Base-by-base conservation (phyloP, 2,797 vertebrate species). In the Sebastes cheni region DNA sequence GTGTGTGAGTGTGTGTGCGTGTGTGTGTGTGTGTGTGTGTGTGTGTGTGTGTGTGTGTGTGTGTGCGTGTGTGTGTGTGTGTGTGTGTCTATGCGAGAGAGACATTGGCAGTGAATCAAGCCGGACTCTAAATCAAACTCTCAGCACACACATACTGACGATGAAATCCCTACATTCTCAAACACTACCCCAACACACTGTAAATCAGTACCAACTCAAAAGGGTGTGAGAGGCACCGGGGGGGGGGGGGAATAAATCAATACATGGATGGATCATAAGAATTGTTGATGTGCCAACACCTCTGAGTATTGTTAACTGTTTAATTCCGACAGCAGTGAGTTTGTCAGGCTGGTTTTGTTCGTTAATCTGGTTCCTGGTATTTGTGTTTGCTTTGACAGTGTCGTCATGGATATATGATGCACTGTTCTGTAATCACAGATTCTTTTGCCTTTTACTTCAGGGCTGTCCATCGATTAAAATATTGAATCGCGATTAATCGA, bases 21-120 rank as follows among this genome's bases (percentile, higher is more conserved):
- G 11, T 14, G 46, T 16, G 68, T 59, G 52, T 30, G 23, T 54
- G 56, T 3, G 46, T 42, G 72, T 14, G 50, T 61, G 42, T 34
- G 72, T 18, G 50, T 56, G 69, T 71, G 30, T 59, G 11, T 3
- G 20, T 4, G 39, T 65, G 20, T 6, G n/a, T n/a, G 29, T 18
- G 11, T 22, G 46, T 2, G 68, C 30, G 52, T 12, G 25, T 54
- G 39, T 2, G 46, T 29, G n/a, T 18, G 8, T 10, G 13, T 36
- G 12, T 23, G 29, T 18, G 18, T 60, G 62, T 52, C 20, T 64
- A 8, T 8, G 5, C 42, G 61, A 71, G 54, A 56, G 23, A 77
- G 16, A 75, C 11, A 25, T 18, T 70, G 30, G 72, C 68, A 82
- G 82, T 88, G 86, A 91, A 91, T 93, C 86, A 93, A 61, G n/a